Evolutionary conservation across 2,113 vertebrate genomes (phyloP), one percentile per base, ranked within the genome.

Genomic region (Carassius gibelio): DNA sequence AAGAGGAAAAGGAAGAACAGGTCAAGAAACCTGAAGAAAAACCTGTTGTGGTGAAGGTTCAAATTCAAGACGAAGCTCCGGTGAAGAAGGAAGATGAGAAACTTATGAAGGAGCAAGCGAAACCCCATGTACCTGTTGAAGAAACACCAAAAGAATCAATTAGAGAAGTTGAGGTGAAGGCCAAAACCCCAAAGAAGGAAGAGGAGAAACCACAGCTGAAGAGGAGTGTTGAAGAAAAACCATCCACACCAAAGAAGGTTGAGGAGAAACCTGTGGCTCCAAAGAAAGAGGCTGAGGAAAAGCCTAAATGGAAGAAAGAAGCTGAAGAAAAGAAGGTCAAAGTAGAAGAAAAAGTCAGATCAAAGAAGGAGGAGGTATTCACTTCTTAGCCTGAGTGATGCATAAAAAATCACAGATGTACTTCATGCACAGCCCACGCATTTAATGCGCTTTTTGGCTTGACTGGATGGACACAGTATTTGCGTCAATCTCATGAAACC

Each of bases 171-270:
- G 76, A 79, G 19, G 5, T 62, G 10, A 79, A 62, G 13, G 11
- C 34, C 55, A 64, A 87, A 19, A 80, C 84, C 45, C 83, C 82
- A 38, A 75, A 89, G 45, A 62, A 86, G 82, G 36, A 84, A 75
- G 76, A 75, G 21, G 79, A 86, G 21, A 88, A 86, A n/a, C 84
- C 64, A 81, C 14, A 82, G 26, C 14, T 76, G 4, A 71, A 88
- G n/a, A 86, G 52, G 52, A n/a, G 71, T 15, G 4, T n/a, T 81
- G 88, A 88, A 8, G 87, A 91, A 21, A 90, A 89, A 55, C 8
- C 66, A 48, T 66, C 14, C 30, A 38, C 61, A 0, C 15, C n/a
- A n/a, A 78, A 71, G 19, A 82, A 79, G 23, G 36, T 38, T 85
- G 79, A 85, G 38, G 85, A 88, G 36, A 86, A 87, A 86, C 36